A percentile compares a stretch with the other conserved stretches of the same genome.
These are phyloP conservation scores for Etheostoma cragini DNA, from an alignment of 2,113 vertebrate species.

Conservation along the genomic window DNA sequence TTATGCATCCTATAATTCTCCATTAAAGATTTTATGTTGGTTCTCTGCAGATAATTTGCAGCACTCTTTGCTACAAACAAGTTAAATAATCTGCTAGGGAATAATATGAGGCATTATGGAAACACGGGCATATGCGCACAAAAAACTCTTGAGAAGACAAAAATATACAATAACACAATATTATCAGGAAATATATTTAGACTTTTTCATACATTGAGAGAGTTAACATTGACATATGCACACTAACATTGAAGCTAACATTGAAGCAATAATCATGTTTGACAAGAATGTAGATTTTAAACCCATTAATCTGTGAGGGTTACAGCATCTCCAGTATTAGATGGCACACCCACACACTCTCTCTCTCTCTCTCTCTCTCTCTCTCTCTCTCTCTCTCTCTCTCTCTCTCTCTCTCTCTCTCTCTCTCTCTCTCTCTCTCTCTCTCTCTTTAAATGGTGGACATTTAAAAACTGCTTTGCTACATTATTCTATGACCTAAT, in stretches of 20 bases:
- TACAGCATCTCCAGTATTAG: background rate
- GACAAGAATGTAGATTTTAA: background rate
- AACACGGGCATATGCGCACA: background rate
- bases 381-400: too few relatives aligned
- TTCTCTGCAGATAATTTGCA: background rate
- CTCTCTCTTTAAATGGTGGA: background rate
- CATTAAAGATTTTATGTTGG: background rate
- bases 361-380: too few relatives aligned
- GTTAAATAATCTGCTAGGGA: background rate
- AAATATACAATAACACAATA: background rate
- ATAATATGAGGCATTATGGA: background rate
- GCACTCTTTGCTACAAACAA: background rate
- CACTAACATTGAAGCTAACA: slow-evolving; percentile 1
- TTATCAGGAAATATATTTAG: background rate
- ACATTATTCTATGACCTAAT: background rate
- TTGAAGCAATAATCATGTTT: slow-evolving; percentile 6
- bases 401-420: too few relatives aligned
- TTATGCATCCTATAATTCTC: background rate
- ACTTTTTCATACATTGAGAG: background rate
- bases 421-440: too few relatives aligned
- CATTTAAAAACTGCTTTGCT: background rate
- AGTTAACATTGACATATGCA: background rate
- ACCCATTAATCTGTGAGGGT: background rate
- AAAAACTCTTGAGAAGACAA: background rate
- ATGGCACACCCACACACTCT: slow-evolving; percentile 15